A percentile compares a stretch with the other conserved stretches of the same genome.
These are phyloP conservation scores for Cladopsammia gracilis DNA, from an alignment of 64 coral and sea anemone genomes.

Conservation along the genomic window DNA sequence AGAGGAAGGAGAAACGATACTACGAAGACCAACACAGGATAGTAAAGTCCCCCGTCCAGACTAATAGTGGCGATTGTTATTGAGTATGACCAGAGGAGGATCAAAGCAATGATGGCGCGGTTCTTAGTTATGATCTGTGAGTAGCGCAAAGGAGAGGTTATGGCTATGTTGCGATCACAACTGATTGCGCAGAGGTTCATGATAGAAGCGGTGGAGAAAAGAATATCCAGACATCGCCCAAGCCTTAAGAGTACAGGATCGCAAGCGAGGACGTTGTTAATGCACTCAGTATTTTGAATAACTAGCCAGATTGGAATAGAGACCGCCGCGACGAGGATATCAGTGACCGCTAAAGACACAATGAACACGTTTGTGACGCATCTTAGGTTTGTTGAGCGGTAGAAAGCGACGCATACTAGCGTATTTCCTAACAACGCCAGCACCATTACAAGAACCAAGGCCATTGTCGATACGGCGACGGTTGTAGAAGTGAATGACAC, in stretches of 20 bases:
- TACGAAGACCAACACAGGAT: slow-evolving; percentile 74
- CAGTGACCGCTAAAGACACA: slow-evolving; percentile 80
- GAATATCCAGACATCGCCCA: slow-evolving; percentile 80
- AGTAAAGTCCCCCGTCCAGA: slow-evolving; percentile 31
- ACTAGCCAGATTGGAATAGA: slow-evolving; percentile 90
- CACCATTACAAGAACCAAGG: slow-evolving; percentile 60
- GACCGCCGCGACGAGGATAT: slow-evolving; percentile 77
- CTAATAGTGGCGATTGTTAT: slow-evolving; percentile 40
- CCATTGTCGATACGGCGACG: slow-evolving; percentile 29
- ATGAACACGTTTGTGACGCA: slow-evolving; percentile 86
- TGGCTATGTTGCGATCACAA: slow-evolving; percentile 77
- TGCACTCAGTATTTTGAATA: slow-evolving; percentile 66
- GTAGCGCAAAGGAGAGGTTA: slow-evolving; percentile 79
- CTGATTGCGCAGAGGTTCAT: slow-evolving; percentile 95
- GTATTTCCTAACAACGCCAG: slow-evolving; percentile 77
- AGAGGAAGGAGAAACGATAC: slow-evolving; percentile 83
- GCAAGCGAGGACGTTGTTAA: background rate
- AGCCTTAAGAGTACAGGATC: slow-evolving; percentile 17
- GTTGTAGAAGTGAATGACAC: background rate
- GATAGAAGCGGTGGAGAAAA: slow-evolving; percentile 92
- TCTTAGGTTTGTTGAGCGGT: slow-evolving; percentile 80
- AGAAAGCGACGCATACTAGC: slow-evolving; percentile 84
- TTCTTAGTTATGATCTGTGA: slow-evolving; percentile 77
- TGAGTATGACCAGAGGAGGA: slow-evolving; percentile 73
- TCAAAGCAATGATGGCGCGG: slow-evolving; percentile 44